phyloP scores from a whole-genome alignment of 2,113 vertebrate species.

The Corydoras maculifer region DNA sequence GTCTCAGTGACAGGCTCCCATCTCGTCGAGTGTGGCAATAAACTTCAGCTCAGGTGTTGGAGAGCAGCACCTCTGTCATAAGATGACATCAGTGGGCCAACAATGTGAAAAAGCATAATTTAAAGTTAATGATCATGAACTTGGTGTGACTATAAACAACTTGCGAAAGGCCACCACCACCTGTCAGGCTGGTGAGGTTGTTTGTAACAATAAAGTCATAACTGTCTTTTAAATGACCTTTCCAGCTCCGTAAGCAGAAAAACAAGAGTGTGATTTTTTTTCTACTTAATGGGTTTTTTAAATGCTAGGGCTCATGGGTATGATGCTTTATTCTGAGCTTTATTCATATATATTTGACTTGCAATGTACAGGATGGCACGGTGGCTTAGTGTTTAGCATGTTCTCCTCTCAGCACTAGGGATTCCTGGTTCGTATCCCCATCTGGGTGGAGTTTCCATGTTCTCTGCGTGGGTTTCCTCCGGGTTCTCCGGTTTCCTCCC shows the following conservation, averaged over 20 bases:
- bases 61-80: neutral
- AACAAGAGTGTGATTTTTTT: neutral
- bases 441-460: no score
- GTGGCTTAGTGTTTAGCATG: no score
- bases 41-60: neutral
- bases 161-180: slow-evolving; percentile 17
- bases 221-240: slow-evolving; percentile 18
- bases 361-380: no score
- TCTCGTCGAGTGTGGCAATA: no score
- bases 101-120: neutral
- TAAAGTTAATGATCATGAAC: neutral
- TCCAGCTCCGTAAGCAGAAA: neutral
- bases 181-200: slow-evolving; percentile 27
- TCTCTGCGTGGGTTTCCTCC: no score
- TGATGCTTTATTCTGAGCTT: neutral
- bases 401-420: no score
- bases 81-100: neutral
- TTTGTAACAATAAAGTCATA: slow-evolving; percentile 24
- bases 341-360: no score
- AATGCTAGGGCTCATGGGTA: neutral
- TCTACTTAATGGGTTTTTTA: neutral
- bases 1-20: neutral
- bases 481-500: no score
- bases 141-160: slow-evolving; percentile 20
- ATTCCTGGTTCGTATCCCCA: no score